Evolutionary conservation across 2,888 invertebrate species (phyloP).

Genomic region (Eristalis pertinax): DNA sequence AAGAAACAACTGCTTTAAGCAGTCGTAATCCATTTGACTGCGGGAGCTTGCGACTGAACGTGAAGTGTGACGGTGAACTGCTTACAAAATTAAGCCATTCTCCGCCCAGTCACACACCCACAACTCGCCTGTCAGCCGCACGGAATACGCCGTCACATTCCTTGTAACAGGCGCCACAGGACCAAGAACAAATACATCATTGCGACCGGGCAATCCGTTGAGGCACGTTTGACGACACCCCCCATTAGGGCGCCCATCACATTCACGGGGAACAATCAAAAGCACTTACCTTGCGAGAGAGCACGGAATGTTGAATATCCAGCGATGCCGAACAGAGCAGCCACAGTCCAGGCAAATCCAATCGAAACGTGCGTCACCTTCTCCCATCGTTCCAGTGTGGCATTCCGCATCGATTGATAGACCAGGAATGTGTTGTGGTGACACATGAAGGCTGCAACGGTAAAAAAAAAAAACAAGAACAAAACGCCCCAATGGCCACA

Average conservation of each 20-base stretch:
- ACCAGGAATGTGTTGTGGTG: slow-evolving; percentile 94
- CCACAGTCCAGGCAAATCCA: slow-evolving; percentile 87
- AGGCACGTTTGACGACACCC: background rate
- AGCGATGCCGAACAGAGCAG: slow-evolving; percentile 88
- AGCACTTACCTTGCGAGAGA: slow-evolving; percentile 86
- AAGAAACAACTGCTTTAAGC: no score
- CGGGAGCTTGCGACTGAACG: no score
- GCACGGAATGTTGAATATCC: slow-evolving; percentile 92
- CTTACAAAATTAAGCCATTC: no score
- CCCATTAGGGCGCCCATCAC: background rate
- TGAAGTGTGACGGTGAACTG: no score
- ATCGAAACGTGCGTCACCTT: slow-evolving; percentile 91
- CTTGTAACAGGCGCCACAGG: no score
- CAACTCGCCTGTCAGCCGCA: no score
- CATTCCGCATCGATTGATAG: slow-evolving; percentile 89
- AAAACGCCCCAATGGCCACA: slow-evolving; percentile 19
- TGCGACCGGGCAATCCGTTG: background rate
- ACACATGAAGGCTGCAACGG: slow-evolving; percentile 92
- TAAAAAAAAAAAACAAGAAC: background rate
- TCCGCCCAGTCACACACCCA: no score
- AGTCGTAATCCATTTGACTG: no score
- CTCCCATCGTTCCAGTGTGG: slow-evolving; percentile 89
- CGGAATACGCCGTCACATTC: no score
- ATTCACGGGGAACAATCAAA: background rate
- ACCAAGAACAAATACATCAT: no score